Evolutionary conservation across 2,113 vertebrate genomes (phyloP).

Genomic region (Bujurquina vittata): DNA sequence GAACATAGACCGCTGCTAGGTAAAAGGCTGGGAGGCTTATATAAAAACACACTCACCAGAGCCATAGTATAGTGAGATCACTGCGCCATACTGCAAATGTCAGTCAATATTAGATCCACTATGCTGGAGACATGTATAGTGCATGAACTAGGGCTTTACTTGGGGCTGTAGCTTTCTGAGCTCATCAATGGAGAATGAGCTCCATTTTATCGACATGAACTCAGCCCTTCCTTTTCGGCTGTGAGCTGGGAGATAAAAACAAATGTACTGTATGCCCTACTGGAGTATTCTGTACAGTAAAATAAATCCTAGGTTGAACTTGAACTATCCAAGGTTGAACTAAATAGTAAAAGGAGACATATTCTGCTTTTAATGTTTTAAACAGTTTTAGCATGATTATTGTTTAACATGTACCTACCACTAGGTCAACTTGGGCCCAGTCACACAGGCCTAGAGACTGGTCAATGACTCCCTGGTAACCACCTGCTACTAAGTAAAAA

Average conservation of each 20-base stretch:
- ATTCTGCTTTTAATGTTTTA: neutral
- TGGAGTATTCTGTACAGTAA: no score
- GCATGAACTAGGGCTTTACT: neutral
- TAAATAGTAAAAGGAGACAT: neutral
- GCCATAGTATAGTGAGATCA: neutral
- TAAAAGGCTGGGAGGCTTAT: slow-evolving; percentile 10
- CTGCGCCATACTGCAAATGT: slow-evolving; percentile 17
- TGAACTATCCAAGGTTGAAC: neutral
- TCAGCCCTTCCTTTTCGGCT: neutral
- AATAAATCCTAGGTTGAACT: neutral
- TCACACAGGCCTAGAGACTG: neutral
- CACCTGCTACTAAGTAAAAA: neutral
- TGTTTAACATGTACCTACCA: neutral
- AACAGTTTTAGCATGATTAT: neutral
- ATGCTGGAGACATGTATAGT: neutral
- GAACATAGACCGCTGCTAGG: slow-evolving; percentile 27
- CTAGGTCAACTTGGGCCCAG: neutral
- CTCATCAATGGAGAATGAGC: neutral
- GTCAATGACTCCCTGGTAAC: neutral
- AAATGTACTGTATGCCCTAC: neutral
- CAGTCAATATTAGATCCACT: slow-evolving; percentile 30
- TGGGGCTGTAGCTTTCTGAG: neutral
- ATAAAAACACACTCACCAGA: neutral
- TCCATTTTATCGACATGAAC: neutral
- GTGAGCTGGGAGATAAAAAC: neutral